These are phyloP conservation scores for Bovichtus variegatus DNA, from an alignment of 2,797 vertebrate genomes.

Conservation along the genomic window DNA sequence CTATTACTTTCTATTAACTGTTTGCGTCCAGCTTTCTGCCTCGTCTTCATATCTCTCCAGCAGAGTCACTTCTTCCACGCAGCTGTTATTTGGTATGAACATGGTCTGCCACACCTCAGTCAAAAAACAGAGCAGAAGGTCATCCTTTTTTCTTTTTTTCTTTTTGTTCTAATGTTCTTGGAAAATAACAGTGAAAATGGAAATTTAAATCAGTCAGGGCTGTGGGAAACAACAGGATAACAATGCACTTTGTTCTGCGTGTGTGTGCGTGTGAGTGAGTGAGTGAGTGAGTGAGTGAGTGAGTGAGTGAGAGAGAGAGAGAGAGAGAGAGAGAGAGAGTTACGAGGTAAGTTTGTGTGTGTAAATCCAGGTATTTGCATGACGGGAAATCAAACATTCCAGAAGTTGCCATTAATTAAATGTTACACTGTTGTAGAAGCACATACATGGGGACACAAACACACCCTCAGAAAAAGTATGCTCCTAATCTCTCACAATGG, in stretches of 20 bases:
- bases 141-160: conserved; percentile 22
- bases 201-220: conserved; percentile 42
- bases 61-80: conserved; percentile 69
- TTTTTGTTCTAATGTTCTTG: conserved; percentile 38
- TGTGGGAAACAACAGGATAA: conserved; percentile 45
- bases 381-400: conserved; percentile 21
- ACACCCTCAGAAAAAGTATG: conserved; percentile 33
- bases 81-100: conserved; percentile 74
- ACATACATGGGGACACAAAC: conserved; percentile 20
- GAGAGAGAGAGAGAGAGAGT: too few species aligned
- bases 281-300: conserved; percentile 5
- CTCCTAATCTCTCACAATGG: conserved; percentile 46
- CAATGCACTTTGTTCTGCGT: conserved; percentile 41
- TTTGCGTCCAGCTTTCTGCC: conserved; percentile 51
- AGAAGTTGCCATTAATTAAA: neutral
- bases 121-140: conserved; percentile 67
- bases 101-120: conserved; percentile 70
- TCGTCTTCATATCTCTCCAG: conserved; percentile 55
- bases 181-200: conserved; percentile 51
- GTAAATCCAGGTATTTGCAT: conserved; percentile 24
- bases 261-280: neutral
- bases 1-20: conserved; percentile 14
- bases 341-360: conserved; percentile 14
- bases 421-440: neutral
- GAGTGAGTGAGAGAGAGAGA: neutral